A percentile compares a stretch with the other conserved stretches of the same genome.
Evolutionary conservation across 2,113 vertebrate species (phyloP).

Genomic region (Grantiella picta): DNA sequence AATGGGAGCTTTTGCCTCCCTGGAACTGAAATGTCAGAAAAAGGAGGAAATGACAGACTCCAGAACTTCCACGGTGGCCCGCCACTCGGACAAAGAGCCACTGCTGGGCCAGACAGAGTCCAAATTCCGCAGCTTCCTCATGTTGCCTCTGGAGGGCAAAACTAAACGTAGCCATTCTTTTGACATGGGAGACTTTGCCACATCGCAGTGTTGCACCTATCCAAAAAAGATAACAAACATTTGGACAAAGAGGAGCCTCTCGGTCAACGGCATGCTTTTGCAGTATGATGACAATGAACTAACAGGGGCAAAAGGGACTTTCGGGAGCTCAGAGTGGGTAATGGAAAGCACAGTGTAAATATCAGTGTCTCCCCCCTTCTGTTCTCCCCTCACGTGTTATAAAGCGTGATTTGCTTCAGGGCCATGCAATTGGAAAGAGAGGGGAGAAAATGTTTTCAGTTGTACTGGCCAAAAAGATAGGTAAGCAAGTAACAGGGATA

Average conservation of each 20-base stretch:
- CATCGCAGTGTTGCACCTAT: constrained; percentile 82
- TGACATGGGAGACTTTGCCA: constrained; percentile 90
- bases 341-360: constrained; percentile 98
- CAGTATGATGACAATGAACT: constrained; percentile 80
- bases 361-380: background rate
- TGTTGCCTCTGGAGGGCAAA: constrained; percentile 88
- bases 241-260: constrained; percentile 98
- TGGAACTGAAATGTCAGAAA: constrained; percentile 89
- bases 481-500: background rate
- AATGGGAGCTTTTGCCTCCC: constrained; percentile 91
- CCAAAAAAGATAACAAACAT: constrained; percentile 91
- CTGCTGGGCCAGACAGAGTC: constrained; percentile 87
- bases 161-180: constrained; percentile 96
- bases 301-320: constrained; percentile 78
- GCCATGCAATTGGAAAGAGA: background rate
- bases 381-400: background rate
- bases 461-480: constrained; percentile 20
- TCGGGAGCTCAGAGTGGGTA: constrained; percentile 93
- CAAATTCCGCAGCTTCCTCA: constrained; percentile 85
- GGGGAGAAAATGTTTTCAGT: background rate
- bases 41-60: constrained; percentile 77
- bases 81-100: constrained; percentile 90
- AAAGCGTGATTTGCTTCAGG: background rate
- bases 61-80: constrained; percentile 76
- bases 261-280: constrained; percentile 94